These are phyloP conservation scores for Cylas formicarius DNA, from an alignment of 1,140 invertebrate species.

Conservation along the genomic window DNA sequence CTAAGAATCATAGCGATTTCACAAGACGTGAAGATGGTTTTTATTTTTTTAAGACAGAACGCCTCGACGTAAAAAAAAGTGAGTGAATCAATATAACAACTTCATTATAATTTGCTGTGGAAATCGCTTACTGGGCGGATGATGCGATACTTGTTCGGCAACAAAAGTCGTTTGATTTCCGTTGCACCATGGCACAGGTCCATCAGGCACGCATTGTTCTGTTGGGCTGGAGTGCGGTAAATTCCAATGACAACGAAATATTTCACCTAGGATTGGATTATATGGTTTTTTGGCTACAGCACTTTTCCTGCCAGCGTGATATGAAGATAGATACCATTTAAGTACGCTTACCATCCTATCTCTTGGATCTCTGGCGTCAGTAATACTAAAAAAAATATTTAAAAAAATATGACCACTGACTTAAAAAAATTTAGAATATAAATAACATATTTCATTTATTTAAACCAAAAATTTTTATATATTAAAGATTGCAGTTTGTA, in stretches of 20 bases:
- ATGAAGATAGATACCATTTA: constrained; percentile 93
- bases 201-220: constrained; percentile 54
- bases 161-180: constrained; percentile 80
- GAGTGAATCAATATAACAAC: too few species aligned
- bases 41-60: background rate
- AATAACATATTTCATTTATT: constrained; percentile 10
- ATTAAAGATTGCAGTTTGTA: background rate
- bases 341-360: constrained; percentile 91
- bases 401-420: constrained; percentile 12
- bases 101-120: too few species aligned
- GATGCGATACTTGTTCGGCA: constrained; percentile 98
- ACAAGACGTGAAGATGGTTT: background rate
- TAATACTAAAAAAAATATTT: constrained; percentile 63
- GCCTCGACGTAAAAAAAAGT: background rate
- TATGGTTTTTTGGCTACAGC: constrained; percentile 96
- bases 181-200: constrained; percentile 75
- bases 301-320: constrained; percentile 92
- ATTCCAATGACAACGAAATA: constrained; percentile 87
- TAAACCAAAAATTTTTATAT: background rate
- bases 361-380: constrained; percentile 69
- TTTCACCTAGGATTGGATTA: constrained; percentile 93
- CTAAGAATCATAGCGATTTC: background rate
- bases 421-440: too few species aligned
- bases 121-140: constrained; percentile 78
- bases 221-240: constrained; percentile 41